Conservation (phyloP, 1,140 invertebrate species). For the Papilio dardanus region DNA sequence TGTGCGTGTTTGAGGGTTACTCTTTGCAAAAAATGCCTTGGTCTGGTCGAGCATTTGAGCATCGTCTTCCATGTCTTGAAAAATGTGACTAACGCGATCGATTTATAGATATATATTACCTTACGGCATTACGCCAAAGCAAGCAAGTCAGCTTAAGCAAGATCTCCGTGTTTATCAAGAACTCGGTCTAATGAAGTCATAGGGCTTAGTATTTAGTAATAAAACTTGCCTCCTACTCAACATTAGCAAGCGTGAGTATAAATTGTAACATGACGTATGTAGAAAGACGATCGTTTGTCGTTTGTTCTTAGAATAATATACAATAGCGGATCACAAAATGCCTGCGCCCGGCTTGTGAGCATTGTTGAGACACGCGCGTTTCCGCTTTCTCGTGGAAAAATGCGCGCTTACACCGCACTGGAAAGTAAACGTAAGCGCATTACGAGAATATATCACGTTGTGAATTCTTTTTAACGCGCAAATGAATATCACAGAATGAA, state of each 20-base stretch:
- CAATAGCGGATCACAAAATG: conserved; percentile 68
- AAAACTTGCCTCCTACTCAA: background rate
- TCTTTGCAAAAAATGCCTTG: too few relatives aligned
- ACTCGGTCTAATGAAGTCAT: too few relatives aligned
- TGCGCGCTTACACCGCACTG: conserved; percentile 69
- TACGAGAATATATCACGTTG: conserved; percentile 60
- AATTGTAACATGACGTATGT: conserved; percentile 19
- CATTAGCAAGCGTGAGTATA: background rate
- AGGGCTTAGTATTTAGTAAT: too few relatives aligned
- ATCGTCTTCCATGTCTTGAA: too few relatives aligned
- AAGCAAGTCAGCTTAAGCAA: too few relatives aligned
- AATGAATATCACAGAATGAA: background rate
- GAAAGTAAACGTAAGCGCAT: conserved; percentile 74
- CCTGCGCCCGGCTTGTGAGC: conserved; percentile 67
- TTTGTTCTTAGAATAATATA: conserved; percentile 73
- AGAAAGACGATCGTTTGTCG: conserved; percentile 40
- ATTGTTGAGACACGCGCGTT: conserved; percentile 78
- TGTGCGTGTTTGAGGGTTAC: background rate
- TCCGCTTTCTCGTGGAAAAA: conserved; percentile 82
- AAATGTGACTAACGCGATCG: background rate
- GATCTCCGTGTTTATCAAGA: too few relatives aligned
- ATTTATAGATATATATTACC: too few relatives aligned
- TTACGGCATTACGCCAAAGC: too few relatives aligned
- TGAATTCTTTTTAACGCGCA: conserved; percentile 26
- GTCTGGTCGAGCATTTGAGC: too few relatives aligned